Evolutionary conservation across 2,888 invertebrate genomes (phyloP), one percentile per base, ranked within the genome.

Genomic region (Galeruca laticollis): DNA sequence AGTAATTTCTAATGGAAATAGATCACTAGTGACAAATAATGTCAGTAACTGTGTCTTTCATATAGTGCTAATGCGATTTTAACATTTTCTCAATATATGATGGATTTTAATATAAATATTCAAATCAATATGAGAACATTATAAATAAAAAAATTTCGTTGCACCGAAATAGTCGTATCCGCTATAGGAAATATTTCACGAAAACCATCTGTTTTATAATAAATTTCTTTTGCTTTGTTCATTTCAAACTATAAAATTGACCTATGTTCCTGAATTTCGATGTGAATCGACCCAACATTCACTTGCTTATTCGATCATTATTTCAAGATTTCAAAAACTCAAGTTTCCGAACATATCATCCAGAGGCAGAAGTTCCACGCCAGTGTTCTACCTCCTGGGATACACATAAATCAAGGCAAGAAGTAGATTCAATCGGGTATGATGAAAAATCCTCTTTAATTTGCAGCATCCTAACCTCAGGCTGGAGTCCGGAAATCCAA

Each of bases 391-490:
- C 68, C 62, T 54, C 68, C 68, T 56, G 54, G 61, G 68, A 68
- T 62, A 57, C 61, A 71, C 76, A 83, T 83, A 84, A 84, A 83
- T 84, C 83, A 83, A 78, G 76, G 76, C 77, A 80, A 82, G 80
- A 80, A 82, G 81, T 82, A 79, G 82, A 83, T 84, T 83, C 82
- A 83, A 84, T 84, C 82, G 82, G 66, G 78, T 81, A 79, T 82
- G 82, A 78, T 83, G 82, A 83, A 84, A 83, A 83, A 84, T 84
- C 82, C 83, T 81, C 82, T 83, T 83, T 82, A 83, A 83, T 83
- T 83, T 83, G 83, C 82, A 81, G 81, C 82, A 79, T 81, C 80
- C 82, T 82, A 83, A 83, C 82, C 82, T 82, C 80, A 78, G 81
- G 80, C 80, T 56, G 77, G 77, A 80, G 77, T 78, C 77, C 78